phyloP scores from a whole-genome alignment of 2,888 invertebrate species.

The Pandemis heparana region DNA sequence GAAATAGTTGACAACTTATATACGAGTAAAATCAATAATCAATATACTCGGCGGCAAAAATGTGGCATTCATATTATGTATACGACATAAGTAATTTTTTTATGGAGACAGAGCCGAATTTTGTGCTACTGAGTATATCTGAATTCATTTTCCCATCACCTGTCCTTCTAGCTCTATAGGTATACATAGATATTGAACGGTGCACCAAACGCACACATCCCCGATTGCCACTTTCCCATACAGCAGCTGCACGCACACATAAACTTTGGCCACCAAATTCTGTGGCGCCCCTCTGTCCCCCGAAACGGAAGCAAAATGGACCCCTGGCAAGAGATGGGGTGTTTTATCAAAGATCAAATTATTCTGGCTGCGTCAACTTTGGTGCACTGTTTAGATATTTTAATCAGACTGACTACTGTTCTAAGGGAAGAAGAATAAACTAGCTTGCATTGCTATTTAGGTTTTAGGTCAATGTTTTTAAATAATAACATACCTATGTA shows the following conservation, averaged over 20 bases:
- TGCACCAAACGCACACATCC: conserved; percentile 62
- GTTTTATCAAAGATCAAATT: conserved; percentile 52
- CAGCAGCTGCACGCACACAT: conserved; percentile 62
- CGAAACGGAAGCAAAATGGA: conserved; percentile 42
- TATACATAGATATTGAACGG: conserved; percentile 53
- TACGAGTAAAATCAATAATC: too few relatives aligned
- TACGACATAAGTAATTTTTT: too few relatives aligned
- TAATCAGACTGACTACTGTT: conserved; percentile 51
- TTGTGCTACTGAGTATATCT: background rate
- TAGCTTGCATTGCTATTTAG: too few relatives aligned
- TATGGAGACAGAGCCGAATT: too few relatives aligned
- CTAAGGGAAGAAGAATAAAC: background rate
- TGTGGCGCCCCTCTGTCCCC: conserved; percentile 52
- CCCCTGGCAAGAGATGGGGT: conserved; percentile 43
- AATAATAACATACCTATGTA: too few relatives aligned
- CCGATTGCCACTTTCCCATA: conserved; percentile 57
- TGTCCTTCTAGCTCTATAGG: conserved; percentile 50
- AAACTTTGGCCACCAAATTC: conserved; percentile 51
- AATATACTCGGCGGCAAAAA: too few relatives aligned
- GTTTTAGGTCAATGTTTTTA: too few relatives aligned
- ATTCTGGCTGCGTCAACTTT: conserved; percentile 51
- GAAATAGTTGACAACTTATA: too few relatives aligned
- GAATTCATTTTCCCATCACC: conserved; percentile 48
- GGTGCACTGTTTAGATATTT: conserved; percentile 58
- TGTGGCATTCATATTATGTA: too few relatives aligned